Evolutionary conservation across 2,888 invertebrate species (phyloP).

Genomic region (Xylota sylvarum): DNA sequence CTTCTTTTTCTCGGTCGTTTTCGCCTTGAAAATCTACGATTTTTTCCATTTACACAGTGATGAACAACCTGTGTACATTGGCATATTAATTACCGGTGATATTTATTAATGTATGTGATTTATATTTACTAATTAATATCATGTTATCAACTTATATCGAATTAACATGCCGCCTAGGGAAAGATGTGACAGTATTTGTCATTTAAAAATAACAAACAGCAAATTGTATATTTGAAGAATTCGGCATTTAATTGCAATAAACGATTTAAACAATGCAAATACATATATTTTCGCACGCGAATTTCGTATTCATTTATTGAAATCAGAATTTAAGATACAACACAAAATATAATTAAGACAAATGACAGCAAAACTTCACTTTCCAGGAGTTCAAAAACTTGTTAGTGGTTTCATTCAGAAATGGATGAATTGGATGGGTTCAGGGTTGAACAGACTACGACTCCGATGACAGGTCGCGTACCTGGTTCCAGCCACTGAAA

Average conservation of each 20-base stretch:
- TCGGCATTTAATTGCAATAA: background rate
- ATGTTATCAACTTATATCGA: conserved; percentile 40
- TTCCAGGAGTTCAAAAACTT: background rate
- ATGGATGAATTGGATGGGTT: no score
- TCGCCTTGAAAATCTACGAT: conserved; percentile 33
- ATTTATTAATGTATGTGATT: background rate
- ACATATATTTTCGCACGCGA: background rate
- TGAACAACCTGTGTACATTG: conserved; percentile 20
- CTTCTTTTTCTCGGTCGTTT: conserved; percentile 40
- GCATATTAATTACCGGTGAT: background rate
- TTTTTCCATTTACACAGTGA: conserved; percentile 65
- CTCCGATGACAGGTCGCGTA: no score
- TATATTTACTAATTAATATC: conserved; percentile 42
- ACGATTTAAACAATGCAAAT: background rate
- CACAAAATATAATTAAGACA: background rate
- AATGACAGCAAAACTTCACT: background rate
- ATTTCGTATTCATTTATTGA: background rate
- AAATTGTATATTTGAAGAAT: background rate
- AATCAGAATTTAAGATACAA: background rate
- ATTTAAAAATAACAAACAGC: background rate
- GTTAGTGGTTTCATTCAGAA: no score
- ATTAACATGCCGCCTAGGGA: conserved; percentile 20
- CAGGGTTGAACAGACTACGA: no score
- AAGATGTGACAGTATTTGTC: conserved; percentile 15
- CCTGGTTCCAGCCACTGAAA: no score